Conservation (phyloP, 2,888 invertebrate genomes). For the Dyspetes luteomarginatus region DNA sequence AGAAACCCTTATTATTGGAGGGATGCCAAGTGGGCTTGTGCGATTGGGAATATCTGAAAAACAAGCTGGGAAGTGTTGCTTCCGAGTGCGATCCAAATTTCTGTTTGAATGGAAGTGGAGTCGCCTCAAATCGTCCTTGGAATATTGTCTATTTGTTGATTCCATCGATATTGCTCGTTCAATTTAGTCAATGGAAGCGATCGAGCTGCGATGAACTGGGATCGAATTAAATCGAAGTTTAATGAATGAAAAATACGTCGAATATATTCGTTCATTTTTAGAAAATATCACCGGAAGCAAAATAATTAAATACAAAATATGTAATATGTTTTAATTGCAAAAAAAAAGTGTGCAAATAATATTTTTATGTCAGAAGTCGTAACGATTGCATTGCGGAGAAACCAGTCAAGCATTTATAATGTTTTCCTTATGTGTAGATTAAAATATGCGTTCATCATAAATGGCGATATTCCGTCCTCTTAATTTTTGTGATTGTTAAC, state of each 20-base stretch:
- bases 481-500: not conserved
- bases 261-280: too few species aligned
- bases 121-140: conserved; percentile 44
- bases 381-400: not conserved
- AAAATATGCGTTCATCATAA: not conserved
- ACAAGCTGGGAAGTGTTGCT: conserved; percentile 85
- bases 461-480: conserved; percentile 38
- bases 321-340: not conserved
- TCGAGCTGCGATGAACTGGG: conserved; percentile 5
- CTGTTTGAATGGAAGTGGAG: conserved; percentile 83
- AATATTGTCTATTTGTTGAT: conserved; percentile 32
- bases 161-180: conserved; percentile 46
- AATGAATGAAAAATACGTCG: not conserved
- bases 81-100: conserved; percentile 86
- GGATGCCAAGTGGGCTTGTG: conserved; percentile 92
- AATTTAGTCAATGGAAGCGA: conserved; percentile 5
- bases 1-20: conserved; percentile 87
- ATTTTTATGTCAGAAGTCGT: not conserved
- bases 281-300: too few species aligned
- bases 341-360: too few species aligned
- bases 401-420: conserved; percentile 8
- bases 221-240: not conserved
- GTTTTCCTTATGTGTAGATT: not conserved
- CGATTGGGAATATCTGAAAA: conserved; percentile 88
- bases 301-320: too few species aligned